Evolutionary conservation across 1,140 invertebrate genomes (phyloP).

Genomic region (Lepeophtheirus salmonis): DNA sequence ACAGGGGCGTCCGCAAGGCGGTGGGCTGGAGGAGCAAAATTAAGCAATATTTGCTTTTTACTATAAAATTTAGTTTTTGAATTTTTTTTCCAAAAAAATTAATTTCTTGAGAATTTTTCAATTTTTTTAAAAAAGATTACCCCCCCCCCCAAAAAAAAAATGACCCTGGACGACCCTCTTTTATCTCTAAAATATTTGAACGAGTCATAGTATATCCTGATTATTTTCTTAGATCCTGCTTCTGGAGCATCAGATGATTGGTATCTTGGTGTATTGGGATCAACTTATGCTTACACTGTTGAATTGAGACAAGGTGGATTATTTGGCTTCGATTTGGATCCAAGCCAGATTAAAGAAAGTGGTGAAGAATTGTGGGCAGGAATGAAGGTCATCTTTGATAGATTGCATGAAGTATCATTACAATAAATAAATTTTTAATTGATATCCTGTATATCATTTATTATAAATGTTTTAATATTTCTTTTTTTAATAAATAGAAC

Average conservation of each 20-base stretch:
- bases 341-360: constrained; percentile 28
- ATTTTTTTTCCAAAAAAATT: neutral
- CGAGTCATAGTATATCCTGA: neutral
- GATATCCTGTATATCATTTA: too few relatives aligned
- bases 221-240: constrained; percentile 14
- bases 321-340: constrained; percentile 33
- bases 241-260: constrained; percentile 30
- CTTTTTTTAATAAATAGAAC: too few relatives aligned
- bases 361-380: constrained; percentile 28
- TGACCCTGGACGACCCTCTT: too few relatives aligned
- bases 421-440: too few relatives aligned
- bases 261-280: constrained; percentile 27
- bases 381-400: constrained; percentile 9
- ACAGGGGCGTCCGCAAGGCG: too few relatives aligned
- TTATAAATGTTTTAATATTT: too few relatives aligned
- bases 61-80: too few relatives aligned
- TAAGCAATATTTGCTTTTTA: too few relatives aligned
- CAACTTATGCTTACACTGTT: constrained; percentile 30
- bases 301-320: constrained; percentile 29
- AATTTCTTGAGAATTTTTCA: neutral
- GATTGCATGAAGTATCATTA: constrained; percentile 15
- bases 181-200: neutral
- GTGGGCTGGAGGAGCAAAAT: too few relatives aligned
- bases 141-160: too few relatives aligned
- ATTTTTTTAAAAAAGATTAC: neutral